Evolutionary conservation across 2,888 invertebrate species (phyloP).

Genomic region (Tholera decimalis): DNA sequence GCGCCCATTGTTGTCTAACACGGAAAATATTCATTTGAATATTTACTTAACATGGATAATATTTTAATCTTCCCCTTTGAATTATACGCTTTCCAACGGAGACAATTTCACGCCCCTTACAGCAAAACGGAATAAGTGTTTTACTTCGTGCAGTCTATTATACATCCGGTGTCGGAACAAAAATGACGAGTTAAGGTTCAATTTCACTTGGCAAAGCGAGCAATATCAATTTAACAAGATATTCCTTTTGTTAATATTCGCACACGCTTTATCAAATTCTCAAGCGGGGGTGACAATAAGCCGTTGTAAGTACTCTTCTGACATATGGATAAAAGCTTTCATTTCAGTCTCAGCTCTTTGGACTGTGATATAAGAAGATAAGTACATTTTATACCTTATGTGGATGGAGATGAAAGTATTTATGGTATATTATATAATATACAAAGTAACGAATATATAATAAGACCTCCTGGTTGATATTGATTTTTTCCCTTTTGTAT

Average conservation of each 20-base stretch:
- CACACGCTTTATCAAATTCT: constrained; percentile 92
- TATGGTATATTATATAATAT: too few species aligned
- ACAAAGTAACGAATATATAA: too few species aligned
- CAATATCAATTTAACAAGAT: constrained; percentile 92
- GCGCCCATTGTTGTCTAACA: constrained; percentile 90
- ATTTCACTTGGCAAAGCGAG: constrained; percentile 73
- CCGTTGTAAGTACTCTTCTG: constrained; percentile 91
- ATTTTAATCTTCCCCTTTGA: constrained; percentile 92
- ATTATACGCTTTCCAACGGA: constrained; percentile 91
- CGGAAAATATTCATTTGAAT: constrained; percentile 92
- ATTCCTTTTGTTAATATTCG: constrained; percentile 92
- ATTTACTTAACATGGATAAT: constrained; percentile 92
- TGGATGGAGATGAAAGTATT: constrained; percentile 9
- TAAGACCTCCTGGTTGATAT: too few species aligned
- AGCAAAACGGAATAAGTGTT: constrained; percentile 79
- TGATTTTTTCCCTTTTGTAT: too few species aligned
- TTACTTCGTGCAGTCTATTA: constrained; percentile 74
- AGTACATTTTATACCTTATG: constrained; percentile 44
- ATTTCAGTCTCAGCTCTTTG: constrained; percentile 90
- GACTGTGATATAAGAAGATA: constrained; percentile 81
- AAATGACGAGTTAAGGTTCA: constrained; percentile 70
- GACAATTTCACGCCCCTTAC: constrained; percentile 89
- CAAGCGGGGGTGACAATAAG: constrained; percentile 92
- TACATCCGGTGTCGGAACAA: constrained; percentile 64
- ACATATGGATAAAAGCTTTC: constrained; percentile 92